Percentiles rank a stretch among this genome's conserved stretches.
These are phyloP conservation scores for Lepidurus arcticus DNA, from an alignment of 1,140 invertebrate genomes.

Conservation along the genomic window DNA sequence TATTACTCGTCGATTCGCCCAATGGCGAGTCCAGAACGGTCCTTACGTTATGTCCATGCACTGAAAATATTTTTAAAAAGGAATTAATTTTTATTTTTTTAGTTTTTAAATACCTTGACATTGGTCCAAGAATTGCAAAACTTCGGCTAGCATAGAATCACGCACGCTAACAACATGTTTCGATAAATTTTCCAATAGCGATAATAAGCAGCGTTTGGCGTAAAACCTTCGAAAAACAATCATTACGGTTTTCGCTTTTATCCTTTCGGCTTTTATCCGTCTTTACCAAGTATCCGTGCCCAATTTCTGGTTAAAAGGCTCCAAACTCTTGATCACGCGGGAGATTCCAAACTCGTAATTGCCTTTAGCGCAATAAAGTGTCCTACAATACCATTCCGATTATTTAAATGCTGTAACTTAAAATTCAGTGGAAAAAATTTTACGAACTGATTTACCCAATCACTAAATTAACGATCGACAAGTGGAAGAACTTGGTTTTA, in stretches of 20 bases:
- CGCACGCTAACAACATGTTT: conserved; percentile 86
- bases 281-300: conserved; percentile 86
- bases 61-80: conserved; percentile 49
- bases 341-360: conserved; percentile 99
- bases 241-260: conserved; percentile 30
- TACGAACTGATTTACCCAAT: conserved; percentile 61
- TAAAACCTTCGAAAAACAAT: conserved; percentile 59
- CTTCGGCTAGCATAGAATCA: conserved; percentile 83
- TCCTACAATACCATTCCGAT: conserved; percentile 49
- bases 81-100: background rate
- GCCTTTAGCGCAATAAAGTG: conserved; percentile 95
- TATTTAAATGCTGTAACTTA: background rate
- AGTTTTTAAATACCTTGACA: conserved; percentile 52
- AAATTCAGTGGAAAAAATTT: background rate
- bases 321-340: conserved; percentile 90
- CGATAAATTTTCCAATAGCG: conserved; percentile 83
- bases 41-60: conserved; percentile 75
- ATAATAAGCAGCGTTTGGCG: conserved; percentile 88
- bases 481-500: conserved; percentile 90
- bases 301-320: conserved; percentile 91
- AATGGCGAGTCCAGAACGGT: conserved; percentile 76
- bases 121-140: conserved; percentile 84
- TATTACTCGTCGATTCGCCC: conserved; percentile 52
- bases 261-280: too few relatives aligned
- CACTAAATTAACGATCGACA: conserved; percentile 98